Percentiles rank a stretch among this genome's conserved stretches.
phyloP scores from a whole-genome alignment of 2,797 vertebrate genomes.

The Smutsia temminckii region DNA sequence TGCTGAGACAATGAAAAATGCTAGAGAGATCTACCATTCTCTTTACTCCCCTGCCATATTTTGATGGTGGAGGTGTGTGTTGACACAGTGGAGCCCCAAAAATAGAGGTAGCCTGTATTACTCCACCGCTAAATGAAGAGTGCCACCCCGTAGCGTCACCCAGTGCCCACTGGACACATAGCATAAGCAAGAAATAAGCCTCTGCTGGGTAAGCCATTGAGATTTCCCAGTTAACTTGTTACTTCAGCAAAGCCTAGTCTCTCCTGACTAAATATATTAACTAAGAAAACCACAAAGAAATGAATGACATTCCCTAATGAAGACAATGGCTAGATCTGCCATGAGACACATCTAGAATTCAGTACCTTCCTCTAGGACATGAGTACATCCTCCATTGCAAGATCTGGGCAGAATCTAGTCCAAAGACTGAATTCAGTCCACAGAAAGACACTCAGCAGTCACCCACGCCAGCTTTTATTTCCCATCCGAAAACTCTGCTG shows the following conservation, averaged over 20 bases:
- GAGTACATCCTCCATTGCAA: background rate
- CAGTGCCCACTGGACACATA: fast-evolving
- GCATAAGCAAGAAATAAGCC: background rate
- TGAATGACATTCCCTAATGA: too few relatives aligned
- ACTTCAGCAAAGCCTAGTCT: background rate
- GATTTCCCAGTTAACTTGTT: background rate
- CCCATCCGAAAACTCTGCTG: background rate
- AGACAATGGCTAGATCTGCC: background rate
- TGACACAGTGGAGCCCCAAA: background rate
- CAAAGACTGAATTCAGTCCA: background rate
- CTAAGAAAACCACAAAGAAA: background rate
- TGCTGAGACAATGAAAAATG: background rate
- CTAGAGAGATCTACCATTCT: background rate
- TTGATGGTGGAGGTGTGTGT: background rate
- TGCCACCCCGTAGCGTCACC: background rate
- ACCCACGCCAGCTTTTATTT: background rate
- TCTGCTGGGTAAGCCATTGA: background rate
- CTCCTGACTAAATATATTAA: background rate
- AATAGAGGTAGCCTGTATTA: background rate
- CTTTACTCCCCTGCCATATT: too few relatives aligned
- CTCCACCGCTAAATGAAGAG: background rate
- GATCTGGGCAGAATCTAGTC: background rate
- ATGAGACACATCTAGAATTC: background rate
- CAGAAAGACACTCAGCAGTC: background rate
- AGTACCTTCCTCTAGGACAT: background rate